Evolutionary conservation across 2,797 vertebrate genomes (phyloP).

Genomic region (Lithobates sylvaticus): DNA sequence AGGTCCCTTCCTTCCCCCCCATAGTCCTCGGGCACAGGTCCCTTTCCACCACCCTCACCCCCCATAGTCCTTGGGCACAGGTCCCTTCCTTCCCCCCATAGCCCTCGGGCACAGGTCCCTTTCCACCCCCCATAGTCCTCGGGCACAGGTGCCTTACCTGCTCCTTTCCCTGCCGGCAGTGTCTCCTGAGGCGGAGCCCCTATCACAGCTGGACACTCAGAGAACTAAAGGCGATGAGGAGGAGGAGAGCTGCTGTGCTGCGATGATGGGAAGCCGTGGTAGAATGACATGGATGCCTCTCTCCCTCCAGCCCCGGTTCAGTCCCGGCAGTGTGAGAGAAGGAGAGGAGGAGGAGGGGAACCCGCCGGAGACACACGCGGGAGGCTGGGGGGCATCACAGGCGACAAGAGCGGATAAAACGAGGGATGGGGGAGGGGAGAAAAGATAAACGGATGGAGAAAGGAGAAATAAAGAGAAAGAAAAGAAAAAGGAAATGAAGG

Average conservation of each 20-base stretch:
- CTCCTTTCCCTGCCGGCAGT: not conserved
- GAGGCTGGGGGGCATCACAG: conserved; percentile 57
- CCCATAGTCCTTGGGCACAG: no score
- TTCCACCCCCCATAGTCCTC: no score
- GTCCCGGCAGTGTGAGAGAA: conserved; percentile 43
- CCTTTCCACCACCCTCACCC: no score
- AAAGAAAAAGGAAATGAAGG: conserved; percentile 41
- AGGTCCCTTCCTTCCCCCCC: no score
- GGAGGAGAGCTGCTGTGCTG: not conserved
- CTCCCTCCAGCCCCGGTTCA: conserved; percentile 54
- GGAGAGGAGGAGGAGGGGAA: conserved; percentile 49
- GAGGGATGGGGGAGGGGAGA: conserved; percentile 33
- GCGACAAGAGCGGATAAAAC: conserved; percentile 34
- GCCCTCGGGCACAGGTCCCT: no score
- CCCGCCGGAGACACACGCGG: conserved; percentile 33
- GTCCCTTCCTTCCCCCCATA: no score
- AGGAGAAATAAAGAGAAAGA: conserved; percentile 32
- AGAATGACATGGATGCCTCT: conserved; percentile 56
- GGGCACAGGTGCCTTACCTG: conserved; percentile 23
- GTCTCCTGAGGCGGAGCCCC: not conserved
- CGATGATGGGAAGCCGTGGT: conserved; percentile 29
- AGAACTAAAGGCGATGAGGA: conserved; percentile 32
- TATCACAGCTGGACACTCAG: not conserved
- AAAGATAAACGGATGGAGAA: conserved; percentile 31
- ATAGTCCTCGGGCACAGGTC: no score